A percentile compares a stretch with the other conserved stretches of the same genome.
These are phyloP conservation scores for Proctacanthus coquilletti DNA, from an alignment of 1,140 invertebrate species.

Conservation along the genomic window DNA sequence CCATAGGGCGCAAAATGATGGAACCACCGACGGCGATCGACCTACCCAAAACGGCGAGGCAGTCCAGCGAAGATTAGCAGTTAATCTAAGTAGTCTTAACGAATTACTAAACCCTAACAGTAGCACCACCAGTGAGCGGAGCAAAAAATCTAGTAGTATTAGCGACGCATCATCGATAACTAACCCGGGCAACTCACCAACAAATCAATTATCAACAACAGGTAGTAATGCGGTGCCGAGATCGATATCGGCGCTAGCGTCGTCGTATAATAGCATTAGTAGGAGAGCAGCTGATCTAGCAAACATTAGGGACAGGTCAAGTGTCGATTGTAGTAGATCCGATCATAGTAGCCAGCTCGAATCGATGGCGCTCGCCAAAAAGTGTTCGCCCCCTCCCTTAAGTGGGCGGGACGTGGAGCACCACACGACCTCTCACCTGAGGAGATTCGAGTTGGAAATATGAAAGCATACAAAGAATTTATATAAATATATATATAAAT, in stretches of 20 bases:
- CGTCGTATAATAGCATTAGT: conserved; percentile 7
- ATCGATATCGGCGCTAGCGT: conserved; percentile 1
- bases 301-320: not conserved
- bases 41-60: not conserved
- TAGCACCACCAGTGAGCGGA: not conserved
- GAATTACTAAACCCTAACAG: not conserved
- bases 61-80: not conserved
- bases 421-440: conserved; percentile 6
- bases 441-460: conserved; percentile 12
- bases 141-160: not conserved
- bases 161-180: not conserved
- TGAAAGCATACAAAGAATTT: no score
- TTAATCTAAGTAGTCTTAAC: conserved; percentile 1
- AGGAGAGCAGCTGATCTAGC: conserved; percentile 8
- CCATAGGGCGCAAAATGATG: not conserved
- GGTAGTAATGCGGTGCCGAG: not conserved
- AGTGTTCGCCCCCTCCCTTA: conserved; percentile 23
- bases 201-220: conserved; percentile 2
- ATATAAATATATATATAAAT: no score
- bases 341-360: conserved; percentile 1
- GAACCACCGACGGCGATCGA: not conserved
- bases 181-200: not conserved
- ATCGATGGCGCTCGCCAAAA: not conserved
- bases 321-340: no score
- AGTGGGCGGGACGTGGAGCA: conserved; percentile 28